Percentiles rank a stretch among this genome's conserved stretches.
These are phyloP conservation scores for Melinaea marsaeus DNA, from an alignment of 2,888 invertebrate genomes.

Conservation along the genomic window DNA sequence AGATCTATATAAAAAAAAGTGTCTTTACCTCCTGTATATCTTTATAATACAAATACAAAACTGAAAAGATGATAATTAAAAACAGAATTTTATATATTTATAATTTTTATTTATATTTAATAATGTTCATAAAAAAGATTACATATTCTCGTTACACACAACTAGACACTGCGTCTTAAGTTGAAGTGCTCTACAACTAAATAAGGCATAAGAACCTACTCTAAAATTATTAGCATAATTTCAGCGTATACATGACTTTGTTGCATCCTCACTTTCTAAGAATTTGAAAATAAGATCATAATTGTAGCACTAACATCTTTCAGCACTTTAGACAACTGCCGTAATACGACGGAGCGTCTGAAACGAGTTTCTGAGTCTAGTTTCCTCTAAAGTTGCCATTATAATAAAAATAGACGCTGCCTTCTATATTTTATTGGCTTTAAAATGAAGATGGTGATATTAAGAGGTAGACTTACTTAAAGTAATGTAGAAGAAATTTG, in stretches of 20 bases:
- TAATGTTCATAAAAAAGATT: too few species aligned
- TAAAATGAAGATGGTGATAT: slow-evolving; percentile 9
- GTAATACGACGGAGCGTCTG: slow-evolving; percentile 22
- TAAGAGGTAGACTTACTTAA: background rate
- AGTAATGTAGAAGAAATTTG: background rate
- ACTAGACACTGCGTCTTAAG: too few species aligned
- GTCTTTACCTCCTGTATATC: too few species aligned
- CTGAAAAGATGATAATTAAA: too few species aligned
- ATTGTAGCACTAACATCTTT: slow-evolving; percentile 26
- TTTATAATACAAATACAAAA: too few species aligned
- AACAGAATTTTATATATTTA: too few species aligned
- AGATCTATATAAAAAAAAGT: too few species aligned
- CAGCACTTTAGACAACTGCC: slow-evolving; percentile 28
- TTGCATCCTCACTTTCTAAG: slow-evolving; percentile 12
- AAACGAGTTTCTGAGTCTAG: slow-evolving; percentile 17
- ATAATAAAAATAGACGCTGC: slow-evolving; percentile 26
- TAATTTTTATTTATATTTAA: too few species aligned
- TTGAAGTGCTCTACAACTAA: background rate
- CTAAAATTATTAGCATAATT: slow-evolving; percentile 6
- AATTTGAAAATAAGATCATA: slow-evolving; percentile 27
- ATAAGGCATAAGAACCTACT: slow-evolving; percentile 3
- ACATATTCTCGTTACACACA: too few species aligned
- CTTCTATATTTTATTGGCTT: slow-evolving; percentile 13
- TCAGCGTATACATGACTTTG: slow-evolving; percentile 8
- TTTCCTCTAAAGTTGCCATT: slow-evolving; percentile 17